A percentile compares a stretch with the other conserved stretches of the same genome.
Conservation (phyloP, 1,140 invertebrate genomes). For the Oryctes rhinoceros region DNA sequence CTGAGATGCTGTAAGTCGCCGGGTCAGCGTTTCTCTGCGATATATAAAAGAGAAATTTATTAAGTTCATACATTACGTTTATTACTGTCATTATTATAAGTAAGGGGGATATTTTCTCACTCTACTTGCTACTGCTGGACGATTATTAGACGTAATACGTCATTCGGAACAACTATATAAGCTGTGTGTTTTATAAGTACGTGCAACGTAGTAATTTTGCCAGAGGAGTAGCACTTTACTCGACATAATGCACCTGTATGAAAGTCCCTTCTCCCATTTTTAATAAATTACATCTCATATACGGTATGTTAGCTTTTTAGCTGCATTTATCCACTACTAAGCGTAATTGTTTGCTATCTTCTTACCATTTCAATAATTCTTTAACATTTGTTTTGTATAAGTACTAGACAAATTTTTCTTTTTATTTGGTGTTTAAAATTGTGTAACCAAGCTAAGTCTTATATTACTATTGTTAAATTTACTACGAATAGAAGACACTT, state of each 20-base stretch:
- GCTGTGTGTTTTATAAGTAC: background rate
- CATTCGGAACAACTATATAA: slow-evolving; percentile 4
- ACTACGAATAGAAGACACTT: too few species aligned
- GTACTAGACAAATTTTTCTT: too few species aligned
- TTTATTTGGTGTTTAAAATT: too few species aligned
- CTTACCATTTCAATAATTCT: too few species aligned
- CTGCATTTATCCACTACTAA: too few species aligned
- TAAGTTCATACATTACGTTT: slow-evolving; percentile 44
- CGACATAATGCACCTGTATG: background rate
- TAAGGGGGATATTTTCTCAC: slow-evolving; percentile 24
- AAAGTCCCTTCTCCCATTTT: background rate
- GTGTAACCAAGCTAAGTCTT: too few species aligned
- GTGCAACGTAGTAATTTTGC: background rate
- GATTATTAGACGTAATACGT: slow-evolving; percentile 12
- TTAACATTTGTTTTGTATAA: too few species aligned
- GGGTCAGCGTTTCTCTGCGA: slow-evolving; percentile 44
- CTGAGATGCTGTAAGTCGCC: slow-evolving; percentile 44
- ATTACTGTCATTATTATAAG: slow-evolving; percentile 39
- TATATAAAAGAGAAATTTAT: slow-evolving; percentile 43
- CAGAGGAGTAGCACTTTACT: background rate
- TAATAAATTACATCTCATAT: background rate
- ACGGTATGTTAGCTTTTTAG: too few species aligned
- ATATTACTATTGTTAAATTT: too few species aligned
- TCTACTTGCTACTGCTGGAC: background rate
- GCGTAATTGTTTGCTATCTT: too few species aligned